phyloP scores from a whole-genome alignment of 2,113 vertebrate genomes.

The Ctenomys sociabilis region DNA sequence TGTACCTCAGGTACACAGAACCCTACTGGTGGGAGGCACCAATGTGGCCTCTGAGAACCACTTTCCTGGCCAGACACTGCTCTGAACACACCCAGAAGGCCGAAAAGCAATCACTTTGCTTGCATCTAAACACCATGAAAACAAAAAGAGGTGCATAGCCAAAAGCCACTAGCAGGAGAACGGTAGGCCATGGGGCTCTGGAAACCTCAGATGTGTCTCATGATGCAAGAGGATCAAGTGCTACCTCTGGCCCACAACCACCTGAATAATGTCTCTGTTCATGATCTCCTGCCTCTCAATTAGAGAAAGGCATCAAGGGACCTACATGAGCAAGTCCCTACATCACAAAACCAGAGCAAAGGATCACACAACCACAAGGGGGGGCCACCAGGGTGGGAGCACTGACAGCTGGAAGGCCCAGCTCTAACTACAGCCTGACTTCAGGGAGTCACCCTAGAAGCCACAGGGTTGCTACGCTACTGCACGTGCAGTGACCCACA shows the following conservation, averaged over 20 bases:
- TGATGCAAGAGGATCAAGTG: neutral
- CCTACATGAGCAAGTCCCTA: rapidly evolving
- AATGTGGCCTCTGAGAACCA: neutral
- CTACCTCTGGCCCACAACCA: neutral
- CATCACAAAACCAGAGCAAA: neutral
- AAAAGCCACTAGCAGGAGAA: neutral
- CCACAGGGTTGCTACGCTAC: neutral
- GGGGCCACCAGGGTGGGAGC: neutral
- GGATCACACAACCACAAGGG: neutral
- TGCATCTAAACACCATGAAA: neutral
- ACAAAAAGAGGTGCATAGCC: neutral
- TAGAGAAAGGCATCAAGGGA: no score
- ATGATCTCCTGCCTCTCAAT: neutral
- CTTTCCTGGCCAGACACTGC: neutral
- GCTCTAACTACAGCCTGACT: neutral
- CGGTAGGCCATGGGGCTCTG: neutral
- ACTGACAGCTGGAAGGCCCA: neutral
- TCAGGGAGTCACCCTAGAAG: neutral
- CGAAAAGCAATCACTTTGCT: neutral
- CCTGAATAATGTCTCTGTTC: rapidly evolving
- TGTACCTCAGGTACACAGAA: neutral
- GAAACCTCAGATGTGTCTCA: neutral
- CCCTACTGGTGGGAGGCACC: neutral
- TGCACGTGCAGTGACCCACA: neutral
- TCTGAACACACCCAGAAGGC: neutral